Conservation (phyloP, 2,113 vertebrate species). For the Tyrannus savana region DNA sequence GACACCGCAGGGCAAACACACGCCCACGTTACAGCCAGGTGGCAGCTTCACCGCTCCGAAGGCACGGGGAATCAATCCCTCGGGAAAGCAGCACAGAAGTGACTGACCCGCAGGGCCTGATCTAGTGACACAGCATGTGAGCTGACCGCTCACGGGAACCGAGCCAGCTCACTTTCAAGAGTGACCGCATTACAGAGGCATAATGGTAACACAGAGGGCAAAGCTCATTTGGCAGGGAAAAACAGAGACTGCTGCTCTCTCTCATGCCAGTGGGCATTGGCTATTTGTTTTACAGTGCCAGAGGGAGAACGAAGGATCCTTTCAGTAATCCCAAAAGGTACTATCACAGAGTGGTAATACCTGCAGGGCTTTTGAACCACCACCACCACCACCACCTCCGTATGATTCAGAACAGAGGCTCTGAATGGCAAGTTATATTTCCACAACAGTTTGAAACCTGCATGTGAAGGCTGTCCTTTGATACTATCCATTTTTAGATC, state of each 20-base stretch:
- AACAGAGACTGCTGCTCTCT: rapidly evolving
- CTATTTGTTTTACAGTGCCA: not conserved
- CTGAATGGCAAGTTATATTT: not conserved
- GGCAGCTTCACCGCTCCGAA: not conserved
- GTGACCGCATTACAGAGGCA: rapidly evolving
- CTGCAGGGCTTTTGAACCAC: not conserved
- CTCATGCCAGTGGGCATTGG: not conserved
- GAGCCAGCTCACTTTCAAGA: not conserved
- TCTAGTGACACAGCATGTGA: not conserved
- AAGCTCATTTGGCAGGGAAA: not conserved
- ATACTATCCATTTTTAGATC: not conserved
- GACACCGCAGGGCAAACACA: not conserved
- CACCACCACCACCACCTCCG: not conserved
- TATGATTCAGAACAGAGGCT: not conserved
- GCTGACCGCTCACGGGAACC: not conserved
- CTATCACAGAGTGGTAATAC: not conserved
- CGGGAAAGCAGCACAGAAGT: not conserved
- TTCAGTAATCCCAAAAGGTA: not conserved
- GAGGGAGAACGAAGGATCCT: not conserved
- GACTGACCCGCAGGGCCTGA: not conserved
- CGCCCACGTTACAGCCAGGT: rapidly evolving
- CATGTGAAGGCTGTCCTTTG: not conserved
- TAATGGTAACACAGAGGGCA: not conserved
- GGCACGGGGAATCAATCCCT: not conserved
- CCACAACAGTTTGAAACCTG: not conserved